These are phyloP conservation scores for Saguinus imperator DNA, from an alignment of 2,113 vertebrate genomes.

Conservation along the genomic window DNA sequence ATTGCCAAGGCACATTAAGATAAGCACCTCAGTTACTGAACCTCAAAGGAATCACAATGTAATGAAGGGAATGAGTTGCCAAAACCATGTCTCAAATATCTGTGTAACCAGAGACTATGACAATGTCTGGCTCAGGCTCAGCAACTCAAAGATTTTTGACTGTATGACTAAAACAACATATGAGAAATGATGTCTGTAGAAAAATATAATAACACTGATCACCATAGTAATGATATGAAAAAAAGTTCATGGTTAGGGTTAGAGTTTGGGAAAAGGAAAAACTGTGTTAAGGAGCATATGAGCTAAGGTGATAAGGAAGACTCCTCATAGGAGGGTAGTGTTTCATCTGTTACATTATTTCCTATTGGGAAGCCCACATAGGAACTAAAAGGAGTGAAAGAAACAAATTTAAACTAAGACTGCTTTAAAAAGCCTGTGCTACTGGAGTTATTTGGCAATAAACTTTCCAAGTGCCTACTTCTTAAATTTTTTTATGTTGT, in stretches of 20 bases:
- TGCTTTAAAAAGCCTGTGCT: conserved; percentile 8
- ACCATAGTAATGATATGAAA: background rate
- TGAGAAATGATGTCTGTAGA: background rate
- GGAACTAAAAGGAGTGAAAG: background rate
- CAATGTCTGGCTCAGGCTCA: background rate
- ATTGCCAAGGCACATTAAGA: background rate
- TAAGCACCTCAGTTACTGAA: background rate
- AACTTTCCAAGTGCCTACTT: conserved; percentile 18
- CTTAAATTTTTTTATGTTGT: background rate
- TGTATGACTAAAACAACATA: background rate
- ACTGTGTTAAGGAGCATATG: no score
- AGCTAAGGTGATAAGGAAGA: background rate
- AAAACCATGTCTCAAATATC: background rate
- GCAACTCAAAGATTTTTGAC: background rate
- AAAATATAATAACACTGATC: background rate
- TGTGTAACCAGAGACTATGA: background rate
- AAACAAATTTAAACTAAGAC: conserved; percentile 27
- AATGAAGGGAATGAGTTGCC: background rate
- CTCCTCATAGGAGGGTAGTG: background rate
- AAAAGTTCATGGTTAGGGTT: background rate
- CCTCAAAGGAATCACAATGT: background rate
- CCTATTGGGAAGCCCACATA: background rate
- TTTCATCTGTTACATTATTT: background rate
- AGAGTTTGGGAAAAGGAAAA: background rate
- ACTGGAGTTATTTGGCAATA: conserved; percentile 11